phyloP scores from a whole-genome alignment of 2,797 vertebrate genomes.

The Coilia nasus region DNA sequence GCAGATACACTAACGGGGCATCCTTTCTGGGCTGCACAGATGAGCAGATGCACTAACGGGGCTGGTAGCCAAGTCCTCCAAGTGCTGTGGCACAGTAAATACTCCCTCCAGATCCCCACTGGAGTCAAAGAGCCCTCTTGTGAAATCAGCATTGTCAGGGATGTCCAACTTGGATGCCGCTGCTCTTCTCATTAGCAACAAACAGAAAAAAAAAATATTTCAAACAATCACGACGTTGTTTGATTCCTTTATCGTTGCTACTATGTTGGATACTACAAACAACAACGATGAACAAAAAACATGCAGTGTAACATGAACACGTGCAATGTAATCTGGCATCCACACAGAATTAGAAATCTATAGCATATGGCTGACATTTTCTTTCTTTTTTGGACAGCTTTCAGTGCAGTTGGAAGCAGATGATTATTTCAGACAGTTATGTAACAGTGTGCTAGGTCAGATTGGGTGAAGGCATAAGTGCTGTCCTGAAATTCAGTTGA shows the following conservation, averaged over 20 bases:
- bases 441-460: background rate
- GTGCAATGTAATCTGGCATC: background rate
- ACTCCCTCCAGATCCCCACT: background rate
- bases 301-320: background rate
- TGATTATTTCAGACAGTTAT: conserved; percentile 13
- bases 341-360: background rate
- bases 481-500: background rate
- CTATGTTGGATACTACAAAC: background rate
- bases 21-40: background rate
- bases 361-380: background rate
- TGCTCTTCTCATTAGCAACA: background rate
- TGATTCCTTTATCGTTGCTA: background rate
- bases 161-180: conserved; percentile 1
- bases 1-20: background rate
- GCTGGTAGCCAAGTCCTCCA: background rate
- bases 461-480: background rate
- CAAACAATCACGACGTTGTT: background rate
- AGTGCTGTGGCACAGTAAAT: background rate
- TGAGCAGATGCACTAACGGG: background rate
- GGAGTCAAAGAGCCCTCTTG: background rate
- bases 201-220: background rate
- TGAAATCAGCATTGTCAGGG: background rate
- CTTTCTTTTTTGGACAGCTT: background rate
- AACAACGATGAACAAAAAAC: too few relatives aligned
- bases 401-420: background rate